Percentiles rank a stretch among this genome's conserved stretches.
Evolutionary conservation across 2,113 vertebrate genomes (phyloP).

Genomic region (Microtus montanus): DNA sequence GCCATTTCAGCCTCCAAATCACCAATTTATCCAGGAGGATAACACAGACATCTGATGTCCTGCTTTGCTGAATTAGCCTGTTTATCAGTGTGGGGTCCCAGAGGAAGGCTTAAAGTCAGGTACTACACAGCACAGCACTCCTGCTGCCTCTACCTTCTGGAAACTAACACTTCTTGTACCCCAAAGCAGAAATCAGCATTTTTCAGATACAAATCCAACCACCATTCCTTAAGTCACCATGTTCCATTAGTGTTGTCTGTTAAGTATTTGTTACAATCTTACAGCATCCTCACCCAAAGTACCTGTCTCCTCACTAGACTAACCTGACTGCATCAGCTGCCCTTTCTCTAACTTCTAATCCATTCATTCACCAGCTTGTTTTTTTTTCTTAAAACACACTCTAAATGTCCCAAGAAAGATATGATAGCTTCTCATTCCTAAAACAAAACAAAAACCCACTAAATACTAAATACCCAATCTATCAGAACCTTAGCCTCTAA

Average conservation of each 20-base stretch:
- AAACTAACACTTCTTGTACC: constrained; percentile 33
- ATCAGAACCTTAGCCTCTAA: not conserved
- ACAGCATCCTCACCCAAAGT: not conserved
- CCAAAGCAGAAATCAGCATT: not conserved
- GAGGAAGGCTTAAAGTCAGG: not conserved
- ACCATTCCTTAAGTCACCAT: not conserved
- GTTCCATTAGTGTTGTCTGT: not conserved
- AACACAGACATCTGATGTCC: not conserved
- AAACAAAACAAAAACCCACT: not conserved
- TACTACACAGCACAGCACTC: not conserved
- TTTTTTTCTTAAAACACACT: constrained; percentile 14
- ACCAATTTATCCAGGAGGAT: not conserved
- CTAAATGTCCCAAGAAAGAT: not conserved
- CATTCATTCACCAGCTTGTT: not conserved
- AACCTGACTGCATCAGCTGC: not conserved
- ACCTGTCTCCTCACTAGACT: not conserved
- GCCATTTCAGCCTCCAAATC: not conserved
- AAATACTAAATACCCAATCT: not conserved
- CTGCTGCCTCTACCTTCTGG: not conserved
- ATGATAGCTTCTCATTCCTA: not conserved
- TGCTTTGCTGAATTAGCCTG: not conserved
- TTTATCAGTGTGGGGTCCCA: not conserved
- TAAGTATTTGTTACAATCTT: not conserved
- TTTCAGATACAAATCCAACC: constrained; percentile 7
- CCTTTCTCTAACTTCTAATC: not conserved